Evolutionary conservation across 2,888 invertebrate species (phyloP).

Genomic region (Perithous albicinctus): DNA sequence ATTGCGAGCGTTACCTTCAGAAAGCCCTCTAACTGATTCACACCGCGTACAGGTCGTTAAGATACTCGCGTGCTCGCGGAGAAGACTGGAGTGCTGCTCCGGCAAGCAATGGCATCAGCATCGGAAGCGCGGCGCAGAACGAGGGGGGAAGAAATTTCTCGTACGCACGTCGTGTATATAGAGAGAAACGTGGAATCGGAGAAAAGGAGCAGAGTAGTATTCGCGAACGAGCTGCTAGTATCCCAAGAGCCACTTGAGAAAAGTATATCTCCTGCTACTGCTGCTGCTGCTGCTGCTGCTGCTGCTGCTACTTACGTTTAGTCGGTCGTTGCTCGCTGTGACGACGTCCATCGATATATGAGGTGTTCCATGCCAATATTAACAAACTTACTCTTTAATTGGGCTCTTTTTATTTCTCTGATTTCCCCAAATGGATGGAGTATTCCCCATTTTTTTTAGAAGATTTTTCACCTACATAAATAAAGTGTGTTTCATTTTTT

Average conservation of each 20-base stretch:
- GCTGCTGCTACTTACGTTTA: conserved; percentile 25
- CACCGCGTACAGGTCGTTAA: conserved; percentile 66
- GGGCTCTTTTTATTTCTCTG: too few species aligned
- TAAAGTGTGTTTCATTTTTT: too few species aligned
- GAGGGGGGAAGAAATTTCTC: conserved; percentile 25
- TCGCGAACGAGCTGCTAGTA: conserved; percentile 34
- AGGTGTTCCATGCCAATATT: too few species aligned
- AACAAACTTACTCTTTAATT: too few species aligned
- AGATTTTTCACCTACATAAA: too few species aligned
- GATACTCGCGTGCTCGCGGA: conserved; percentile 56
- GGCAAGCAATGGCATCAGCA: neutral
- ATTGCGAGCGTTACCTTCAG: neutral
- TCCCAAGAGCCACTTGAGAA: conserved; percentile 27
- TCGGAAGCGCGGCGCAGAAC: conserved; percentile 13
- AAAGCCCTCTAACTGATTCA: conserved; percentile 59
- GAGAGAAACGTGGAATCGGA: conserved; percentile 34
- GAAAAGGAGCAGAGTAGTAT: conserved; percentile 34
- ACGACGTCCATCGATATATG: neutral
- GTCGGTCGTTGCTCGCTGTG: conserved; percentile 12
- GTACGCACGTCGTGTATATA: conserved; percentile 26
- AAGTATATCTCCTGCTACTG: conserved; percentile 13
- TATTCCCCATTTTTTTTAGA: too few species aligned
- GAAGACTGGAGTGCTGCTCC: conserved; percentile 15
- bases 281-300: conserved; percentile 1
- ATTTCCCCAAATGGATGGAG: too few species aligned